phyloP scores from a whole-genome alignment of 2,797 vertebrate species.

The Chloroceryle amazona region DNA sequence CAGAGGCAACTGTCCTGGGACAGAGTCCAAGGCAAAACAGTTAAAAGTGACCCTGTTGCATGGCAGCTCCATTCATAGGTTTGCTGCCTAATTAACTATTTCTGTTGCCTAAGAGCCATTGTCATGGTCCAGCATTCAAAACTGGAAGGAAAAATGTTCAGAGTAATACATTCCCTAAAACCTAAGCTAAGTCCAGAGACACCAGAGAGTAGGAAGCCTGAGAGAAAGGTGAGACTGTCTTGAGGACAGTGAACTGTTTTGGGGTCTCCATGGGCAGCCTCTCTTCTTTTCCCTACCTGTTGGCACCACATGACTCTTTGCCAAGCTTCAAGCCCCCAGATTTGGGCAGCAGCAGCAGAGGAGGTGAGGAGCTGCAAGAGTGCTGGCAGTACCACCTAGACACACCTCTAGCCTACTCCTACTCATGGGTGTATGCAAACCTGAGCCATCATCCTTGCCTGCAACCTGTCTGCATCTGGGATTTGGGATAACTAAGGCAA shows the following conservation, averaged over 20 bases:
- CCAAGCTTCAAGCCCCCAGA: neutral
- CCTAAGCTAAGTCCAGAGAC: neutral
- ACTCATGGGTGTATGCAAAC: fast-evolving
- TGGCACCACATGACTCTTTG: neutral
- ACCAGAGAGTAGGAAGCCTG: neutral
- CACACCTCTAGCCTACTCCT: neutral
- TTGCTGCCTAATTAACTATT: neutral
- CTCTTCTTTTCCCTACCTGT: neutral
- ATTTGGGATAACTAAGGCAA: neutral
- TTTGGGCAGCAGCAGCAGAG: neutral
- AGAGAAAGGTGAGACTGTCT: neutral
- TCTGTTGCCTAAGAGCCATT: neutral
- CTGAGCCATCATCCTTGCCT: neutral
- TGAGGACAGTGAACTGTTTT: neutral
- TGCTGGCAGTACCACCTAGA: neutral
- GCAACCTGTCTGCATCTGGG: neutral
- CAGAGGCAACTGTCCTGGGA: neutral
- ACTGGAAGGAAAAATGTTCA: neutral
- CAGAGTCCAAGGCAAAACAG: constrained; percentile 64
- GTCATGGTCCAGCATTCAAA: neutral
- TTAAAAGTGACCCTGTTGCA: constrained; percentile 19
- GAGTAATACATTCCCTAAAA: neutral
- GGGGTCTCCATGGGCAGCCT: neutral
- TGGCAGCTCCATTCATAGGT: neutral
- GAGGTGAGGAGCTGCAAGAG: neutral